These are phyloP conservation scores for Nycticorax nycticorax DNA, from an alignment of 2,113 vertebrate species.

Conservation along the genomic window DNA sequence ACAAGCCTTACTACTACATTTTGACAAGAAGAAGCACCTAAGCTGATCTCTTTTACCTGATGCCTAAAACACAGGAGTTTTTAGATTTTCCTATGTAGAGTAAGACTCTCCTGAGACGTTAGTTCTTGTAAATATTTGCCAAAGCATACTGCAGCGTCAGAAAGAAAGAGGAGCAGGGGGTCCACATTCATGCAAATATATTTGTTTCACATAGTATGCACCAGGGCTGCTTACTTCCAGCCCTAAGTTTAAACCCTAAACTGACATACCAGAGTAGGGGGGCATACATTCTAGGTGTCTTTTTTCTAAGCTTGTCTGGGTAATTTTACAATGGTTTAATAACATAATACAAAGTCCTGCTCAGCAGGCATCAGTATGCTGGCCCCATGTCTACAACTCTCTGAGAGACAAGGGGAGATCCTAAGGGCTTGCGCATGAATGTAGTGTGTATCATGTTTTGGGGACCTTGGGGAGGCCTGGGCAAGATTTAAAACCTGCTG, in stretches of 20 bases:
- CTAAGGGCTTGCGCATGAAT: background rate
- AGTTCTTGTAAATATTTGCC: background rate
- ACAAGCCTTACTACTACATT: background rate
- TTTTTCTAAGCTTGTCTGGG: background rate
- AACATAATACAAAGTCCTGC: background rate
- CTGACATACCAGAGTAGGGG: background rate
- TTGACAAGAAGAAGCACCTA: slow-evolving; percentile 11
- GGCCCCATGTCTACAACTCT: background rate
- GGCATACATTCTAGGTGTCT: background rate
- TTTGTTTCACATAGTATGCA: background rate
- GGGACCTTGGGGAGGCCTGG: background rate
- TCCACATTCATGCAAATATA: background rate
- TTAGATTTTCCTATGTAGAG: background rate
- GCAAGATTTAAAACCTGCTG: background rate
- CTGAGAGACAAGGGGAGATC: background rate
- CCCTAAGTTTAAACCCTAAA: background rate
- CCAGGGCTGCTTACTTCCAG: background rate
- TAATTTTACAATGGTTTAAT: background rate
- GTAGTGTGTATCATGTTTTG: background rate
- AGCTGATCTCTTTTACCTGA: background rate
- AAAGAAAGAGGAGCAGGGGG: background rate
- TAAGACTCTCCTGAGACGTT: background rate
- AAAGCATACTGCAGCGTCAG: background rate
- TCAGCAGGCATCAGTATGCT: background rate
- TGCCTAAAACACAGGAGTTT: background rate